Evolutionary conservation across 2,797 vertebrate species (phyloP), one percentile per base, ranked within the genome.

Genomic region (Micropoecilia bifurca): DNA sequence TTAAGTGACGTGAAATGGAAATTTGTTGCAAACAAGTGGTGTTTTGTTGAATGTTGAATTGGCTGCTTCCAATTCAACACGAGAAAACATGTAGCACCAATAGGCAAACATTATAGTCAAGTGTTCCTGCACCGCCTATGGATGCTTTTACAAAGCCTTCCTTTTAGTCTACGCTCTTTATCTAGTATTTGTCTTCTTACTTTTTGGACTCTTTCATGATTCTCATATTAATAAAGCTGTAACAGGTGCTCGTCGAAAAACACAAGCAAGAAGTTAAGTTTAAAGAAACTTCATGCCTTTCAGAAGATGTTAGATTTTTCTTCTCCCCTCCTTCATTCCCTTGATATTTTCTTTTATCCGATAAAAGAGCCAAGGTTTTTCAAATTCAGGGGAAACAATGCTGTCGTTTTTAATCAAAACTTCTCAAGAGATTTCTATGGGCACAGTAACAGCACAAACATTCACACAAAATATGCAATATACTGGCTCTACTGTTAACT

Each of bases 201-300:
- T 71, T 83, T 81, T 75, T 59, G 48, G 28, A 50, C 57, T 75
- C 16, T 48, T 48, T 48, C 6, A 48, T 50, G 20, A 22, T 50
- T 80, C 87, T 80, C 83, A 90, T 83, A 77, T 89, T 80, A 79
- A 75, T 77, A 79, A 53, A 72, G 78, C 83, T 77, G 86, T 89
- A 87, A 88, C 84, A 80, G 80, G 76, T 30, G 68, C 76, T 85
- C 55, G 90, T 92, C 85, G 6, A 91, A 93, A 92, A 89, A 83
- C 83, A 79, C 85, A 83, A 86, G 87, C 88, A 88, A 93, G 94
- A 90, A 90, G 41, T 55, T 75, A 77, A 79, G 72, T 88, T 84
- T 69, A 73, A 87, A 80, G 82, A 78, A 81, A 90, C 83, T 93
- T 92, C 84, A 92, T 89, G 85, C 87, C 86, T 82, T 78, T 16